These are phyloP conservation scores for Nasonia oneida DNA, from an alignment of 2,888 invertebrate species.

Conservation along the genomic window DNA sequence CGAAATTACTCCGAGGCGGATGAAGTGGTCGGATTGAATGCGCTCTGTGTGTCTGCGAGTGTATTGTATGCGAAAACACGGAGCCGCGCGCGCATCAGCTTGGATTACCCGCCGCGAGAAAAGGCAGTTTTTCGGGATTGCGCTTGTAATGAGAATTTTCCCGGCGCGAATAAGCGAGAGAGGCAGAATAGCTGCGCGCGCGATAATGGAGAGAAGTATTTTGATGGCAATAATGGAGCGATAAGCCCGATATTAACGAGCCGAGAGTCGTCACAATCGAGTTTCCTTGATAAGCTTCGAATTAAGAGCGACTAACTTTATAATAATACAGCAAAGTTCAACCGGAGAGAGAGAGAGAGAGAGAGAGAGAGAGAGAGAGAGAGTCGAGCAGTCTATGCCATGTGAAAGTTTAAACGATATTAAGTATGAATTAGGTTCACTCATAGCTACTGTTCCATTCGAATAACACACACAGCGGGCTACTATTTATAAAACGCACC, in stretches of 20 bases:
- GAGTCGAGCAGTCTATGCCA: background rate
- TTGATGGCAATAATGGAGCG: background rate
- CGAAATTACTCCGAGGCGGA: conserved; percentile 30
- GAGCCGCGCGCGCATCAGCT: too few species aligned
- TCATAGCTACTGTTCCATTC: background rate
- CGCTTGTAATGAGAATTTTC: background rate
- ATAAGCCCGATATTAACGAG: conserved; percentile 5
- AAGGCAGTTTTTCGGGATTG: conserved; percentile 4
- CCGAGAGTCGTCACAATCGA: background rate
- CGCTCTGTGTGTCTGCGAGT: background rate
- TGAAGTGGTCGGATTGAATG: background rate
- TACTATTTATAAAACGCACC: background rate
- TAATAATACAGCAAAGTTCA: conserved; percentile 29
- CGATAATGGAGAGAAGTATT: background rate
- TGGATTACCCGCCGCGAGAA: background rate
- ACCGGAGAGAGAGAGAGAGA: background rate
- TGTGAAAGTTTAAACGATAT: conserved; percentile 1
- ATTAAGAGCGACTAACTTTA: conserved; percentile 30
- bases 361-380: too few species aligned
- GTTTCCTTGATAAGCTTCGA: conserved; percentile 18
- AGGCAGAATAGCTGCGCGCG: background rate
- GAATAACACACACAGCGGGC: background rate
- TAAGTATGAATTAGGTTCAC: background rate
- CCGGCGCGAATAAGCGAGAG: background rate
- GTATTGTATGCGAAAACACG: background rate